A percentile compares a stretch with the other conserved stretches of the same genome.
phyloP scores from a whole-genome alignment of 1,140 invertebrate genomes.

The Zelostemma sp. region DNA sequence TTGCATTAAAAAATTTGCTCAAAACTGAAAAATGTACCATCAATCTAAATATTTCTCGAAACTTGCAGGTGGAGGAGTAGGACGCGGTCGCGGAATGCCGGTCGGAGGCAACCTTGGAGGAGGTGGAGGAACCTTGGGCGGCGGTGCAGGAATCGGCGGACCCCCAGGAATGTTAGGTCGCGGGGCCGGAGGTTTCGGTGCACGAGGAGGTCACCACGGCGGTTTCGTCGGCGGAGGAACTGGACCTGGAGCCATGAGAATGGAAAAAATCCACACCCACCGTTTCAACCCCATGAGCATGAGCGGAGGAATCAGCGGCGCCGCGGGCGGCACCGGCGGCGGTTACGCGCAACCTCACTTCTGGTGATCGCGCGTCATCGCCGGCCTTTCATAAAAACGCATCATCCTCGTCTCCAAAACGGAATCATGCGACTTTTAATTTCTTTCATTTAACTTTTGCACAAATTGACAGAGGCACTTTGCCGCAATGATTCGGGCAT shows the following conservation, averaged over 20 bases:
- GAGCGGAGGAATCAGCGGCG: constrained; percentile 60
- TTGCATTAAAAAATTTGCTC: too few relatives aligned
- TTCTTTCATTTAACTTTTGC: neutral
- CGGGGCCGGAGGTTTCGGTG: constrained; percentile 53
- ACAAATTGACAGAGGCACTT: too few relatives aligned
- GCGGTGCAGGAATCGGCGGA: constrained; percentile 51
- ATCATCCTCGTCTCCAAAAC: constrained; percentile 16
- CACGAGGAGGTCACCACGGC: constrained; percentile 56
- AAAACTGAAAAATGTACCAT: too few relatives aligned
- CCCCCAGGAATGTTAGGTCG: constrained; percentile 53
- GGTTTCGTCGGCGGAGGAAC: constrained; percentile 57
- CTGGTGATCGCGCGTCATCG: constrained; percentile 59
- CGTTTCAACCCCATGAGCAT: constrained; percentile 68
- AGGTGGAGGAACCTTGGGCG: constrained; percentile 38
- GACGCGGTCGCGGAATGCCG: constrained; percentile 44
- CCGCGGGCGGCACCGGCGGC: constrained; percentile 52
- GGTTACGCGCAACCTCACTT: constrained; percentile 67
- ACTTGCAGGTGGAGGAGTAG: constrained; percentile 49
- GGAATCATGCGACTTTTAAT: too few relatives aligned
- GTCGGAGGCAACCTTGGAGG: constrained; percentile 32
- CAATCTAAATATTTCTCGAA: constrained; percentile 6
- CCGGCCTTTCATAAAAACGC: constrained; percentile 19
- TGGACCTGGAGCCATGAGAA: constrained; percentile 68
- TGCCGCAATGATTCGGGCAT: too few relatives aligned
- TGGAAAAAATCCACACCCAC: constrained; percentile 69